Conservation (phyloP, 1,140 invertebrate genomes). For the Macrocentrus cingulum region DNA sequence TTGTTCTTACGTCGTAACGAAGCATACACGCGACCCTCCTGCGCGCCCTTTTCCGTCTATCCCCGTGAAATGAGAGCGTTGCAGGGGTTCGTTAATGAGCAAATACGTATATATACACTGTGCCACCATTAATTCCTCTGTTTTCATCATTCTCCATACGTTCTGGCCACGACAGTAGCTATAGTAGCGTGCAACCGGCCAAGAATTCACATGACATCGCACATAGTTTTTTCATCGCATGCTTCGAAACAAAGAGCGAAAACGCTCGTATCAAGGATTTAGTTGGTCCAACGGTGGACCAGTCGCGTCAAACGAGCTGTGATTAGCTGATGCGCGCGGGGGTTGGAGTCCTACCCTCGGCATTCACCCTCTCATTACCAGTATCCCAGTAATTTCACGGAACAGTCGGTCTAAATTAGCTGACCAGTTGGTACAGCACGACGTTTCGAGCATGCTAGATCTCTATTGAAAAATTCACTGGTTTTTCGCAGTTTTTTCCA, state of each 20-base stretch:
- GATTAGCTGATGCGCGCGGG: conserved; percentile 48
- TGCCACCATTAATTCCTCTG: conserved; percentile 42
- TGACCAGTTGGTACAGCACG: conserved; percentile 36
- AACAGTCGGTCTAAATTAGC: conserved; percentile 52
- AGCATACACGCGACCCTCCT: conserved; percentile 10
- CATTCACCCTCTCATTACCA: conserved; percentile 52
- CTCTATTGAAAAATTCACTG: no score
- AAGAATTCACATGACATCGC: no score
- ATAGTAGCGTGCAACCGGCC: no score
- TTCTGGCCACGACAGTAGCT: conserved; percentile 17
- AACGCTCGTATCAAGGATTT: no score
- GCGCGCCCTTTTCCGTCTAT: conserved; percentile 32
- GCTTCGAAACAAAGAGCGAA: no score
- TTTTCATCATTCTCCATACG: conserved; percentile 33
- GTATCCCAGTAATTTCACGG: conserved; percentile 49
- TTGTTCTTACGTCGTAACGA: conserved; percentile 38
- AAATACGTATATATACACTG: conserved; percentile 36
- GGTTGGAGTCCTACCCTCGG: conserved; percentile 41
- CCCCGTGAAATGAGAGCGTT: conserved; percentile 17
- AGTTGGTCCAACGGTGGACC: no score
- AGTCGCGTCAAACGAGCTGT: conserved; percentile 53
- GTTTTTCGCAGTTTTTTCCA: no score
- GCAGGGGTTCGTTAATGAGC: conserved; percentile 49
- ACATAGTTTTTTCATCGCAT: no score
- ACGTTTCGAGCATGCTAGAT: conserved; percentile 4